Base-by-base conservation (phyloP, 2,888 invertebrate species). In the Pollenia labialis region DNA sequence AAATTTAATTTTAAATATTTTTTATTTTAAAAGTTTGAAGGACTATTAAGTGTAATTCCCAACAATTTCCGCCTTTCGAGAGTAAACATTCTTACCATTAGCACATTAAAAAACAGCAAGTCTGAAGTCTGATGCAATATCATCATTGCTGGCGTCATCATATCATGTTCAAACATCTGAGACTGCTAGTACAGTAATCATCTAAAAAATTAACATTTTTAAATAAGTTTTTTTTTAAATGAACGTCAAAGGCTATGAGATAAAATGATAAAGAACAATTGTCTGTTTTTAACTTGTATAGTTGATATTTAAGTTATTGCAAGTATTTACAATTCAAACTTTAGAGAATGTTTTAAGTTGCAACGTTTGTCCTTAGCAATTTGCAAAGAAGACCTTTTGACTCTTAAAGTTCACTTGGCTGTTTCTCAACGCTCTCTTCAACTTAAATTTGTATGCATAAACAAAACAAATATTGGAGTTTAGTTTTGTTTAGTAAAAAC, bases 61-160 rank as follows among this genome's bases (percentile, higher is more conserved):
- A 66, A 48, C 66, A 66, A 66, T 14, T 66, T 66, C 66, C 66
- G 66, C 14, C 2, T 66, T 23, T 9, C 9, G 23, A 9, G 66
- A 48, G 16, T 44, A 18, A 62, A 62, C 4, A 44, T 50, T 14
- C 48, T 50, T 50, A 6, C 4, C 14, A 6, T 50, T 50, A 6
- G 1, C 48, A 14, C 48, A 14, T 1, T 4, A 50, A 2, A 50
- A 11, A n/a, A 12, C n/a, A 50, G 4, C 1, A 23, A 23, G 23
- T 23, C 23, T 40, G 46, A 46, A 18, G 7, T 3, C 18, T 64
- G 40, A 1, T n/a, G 14, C 46, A 64, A 46, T 1, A 14, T 18
- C 23, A 12, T 46, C 18, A 14, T 8, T 32, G 32, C 1, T 50
- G 48, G 0, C 14, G 48, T 7, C 48, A 48, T 48, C 48, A 14